These are phyloP conservation scores for Anarsia innoxiella DNA, from an alignment of 2,888 invertebrate species.

Conservation along the genomic window DNA sequence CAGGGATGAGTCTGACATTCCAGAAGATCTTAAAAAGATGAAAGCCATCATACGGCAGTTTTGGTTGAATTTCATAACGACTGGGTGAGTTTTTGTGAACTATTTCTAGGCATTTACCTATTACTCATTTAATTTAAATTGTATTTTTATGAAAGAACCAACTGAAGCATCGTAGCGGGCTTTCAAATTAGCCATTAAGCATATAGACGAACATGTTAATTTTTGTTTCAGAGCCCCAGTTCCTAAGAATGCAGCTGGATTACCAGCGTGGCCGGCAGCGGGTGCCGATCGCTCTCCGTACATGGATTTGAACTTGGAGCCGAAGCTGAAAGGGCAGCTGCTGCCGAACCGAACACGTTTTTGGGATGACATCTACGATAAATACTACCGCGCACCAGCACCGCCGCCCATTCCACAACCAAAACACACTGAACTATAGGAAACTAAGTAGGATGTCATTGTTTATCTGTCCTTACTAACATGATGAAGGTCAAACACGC, in stretches of 20 bases:
- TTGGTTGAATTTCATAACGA: constrained; percentile 7
- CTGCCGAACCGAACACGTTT: constrained; percentile 14
- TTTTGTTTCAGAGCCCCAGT: constrained; percentile 12
- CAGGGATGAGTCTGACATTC: background rate
- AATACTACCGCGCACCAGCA: constrained; percentile 17
- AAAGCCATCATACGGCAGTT: constrained; percentile 2
- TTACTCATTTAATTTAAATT: no score
- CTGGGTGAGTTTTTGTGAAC: constrained; percentile 6
- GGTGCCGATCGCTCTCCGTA: constrained; percentile 11
- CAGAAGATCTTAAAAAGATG: background rate
- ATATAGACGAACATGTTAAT: no score
- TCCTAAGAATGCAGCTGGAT: constrained; percentile 3
- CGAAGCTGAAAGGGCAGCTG: constrained; percentile 10
- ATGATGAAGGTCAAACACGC: no score
- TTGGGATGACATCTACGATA: constrained; percentile 21
- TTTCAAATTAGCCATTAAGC: no score
- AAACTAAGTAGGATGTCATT: no score
- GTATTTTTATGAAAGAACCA: no score
- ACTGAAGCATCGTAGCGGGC: no score
- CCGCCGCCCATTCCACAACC: constrained; percentile 12
- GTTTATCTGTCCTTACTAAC: no score
- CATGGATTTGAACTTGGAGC: constrained; percentile 16
- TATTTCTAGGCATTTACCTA: no score
- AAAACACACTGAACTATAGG: background rate
- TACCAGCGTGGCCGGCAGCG: constrained; percentile 19